Evolutionary conservation across 35 echinoderm and acorn worm genomes (phyloP).

Genomic region (Lytechinus pictus): DNA sequence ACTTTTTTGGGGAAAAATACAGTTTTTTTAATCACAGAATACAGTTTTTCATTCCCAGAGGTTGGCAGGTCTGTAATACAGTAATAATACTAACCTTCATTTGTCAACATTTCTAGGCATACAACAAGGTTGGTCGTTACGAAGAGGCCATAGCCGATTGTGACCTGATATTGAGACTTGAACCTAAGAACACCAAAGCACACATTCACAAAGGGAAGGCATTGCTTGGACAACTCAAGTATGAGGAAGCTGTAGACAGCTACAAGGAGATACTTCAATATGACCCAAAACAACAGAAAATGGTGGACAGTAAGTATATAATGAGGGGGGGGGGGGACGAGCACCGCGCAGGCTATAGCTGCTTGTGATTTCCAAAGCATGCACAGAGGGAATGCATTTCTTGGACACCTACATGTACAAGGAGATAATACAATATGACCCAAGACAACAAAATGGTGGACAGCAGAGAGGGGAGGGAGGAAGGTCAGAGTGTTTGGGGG

Average conservation of each 20-base stretch:
- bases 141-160: conserved; percentile 77
- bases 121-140: conserved; percentile 65
- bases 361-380: conserved; percentile 83
- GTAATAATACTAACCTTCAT: background rate
- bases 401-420: conserved; percentile 62
- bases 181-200: conserved; percentile 67
- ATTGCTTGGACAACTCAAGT: conserved; percentile 62
- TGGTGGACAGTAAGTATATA: conserved; percentile 68
- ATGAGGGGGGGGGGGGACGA: no score
- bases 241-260: conserved; percentile 63
- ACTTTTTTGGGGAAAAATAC: no score
- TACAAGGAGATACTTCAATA: conserved; percentile 75
- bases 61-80: no score
- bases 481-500: no score
- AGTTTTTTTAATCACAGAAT: no score
- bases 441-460: conserved; percentile 77
- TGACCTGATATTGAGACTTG: conserved; percentile 70
- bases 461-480: conserved; percentile 37
- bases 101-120: conserved; percentile 57
- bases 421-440: conserved; percentile 72
- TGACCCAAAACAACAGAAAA: conserved; percentile 80
- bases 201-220: conserved; percentile 79
- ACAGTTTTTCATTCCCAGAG: no score
- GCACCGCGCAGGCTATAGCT: conserved; percentile 42
- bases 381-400: conserved; percentile 71